A percentile compares a stretch with the other conserved stretches of the same genome.
Conservation (phyloP, 64 coral and sea anemone species). For the Astreopora myriophthalma region DNA sequence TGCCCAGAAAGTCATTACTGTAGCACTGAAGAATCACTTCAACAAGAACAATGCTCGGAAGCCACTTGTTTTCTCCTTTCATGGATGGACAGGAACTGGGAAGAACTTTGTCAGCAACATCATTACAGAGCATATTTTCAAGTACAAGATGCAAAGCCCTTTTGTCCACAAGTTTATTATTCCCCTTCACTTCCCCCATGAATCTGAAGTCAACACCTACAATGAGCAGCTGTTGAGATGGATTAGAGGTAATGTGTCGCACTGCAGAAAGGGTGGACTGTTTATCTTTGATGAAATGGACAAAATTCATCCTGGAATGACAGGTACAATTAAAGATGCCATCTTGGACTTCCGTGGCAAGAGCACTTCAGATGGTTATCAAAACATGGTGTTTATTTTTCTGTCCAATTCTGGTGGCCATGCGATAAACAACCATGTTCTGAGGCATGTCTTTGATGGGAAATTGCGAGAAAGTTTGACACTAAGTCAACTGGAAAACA, state of each 20-base stretch:
- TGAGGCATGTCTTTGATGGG: conserved; percentile 65
- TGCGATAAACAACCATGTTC: conserved; percentile 70
- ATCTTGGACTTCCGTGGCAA: conserved; percentile 69
- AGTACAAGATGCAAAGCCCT: conserved; percentile 69
- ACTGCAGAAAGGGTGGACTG: conserved; percentile 67
- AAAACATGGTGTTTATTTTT: conserved; percentile 78
- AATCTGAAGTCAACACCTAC: conserved; percentile 58
- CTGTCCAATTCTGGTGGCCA: conserved; percentile 89
- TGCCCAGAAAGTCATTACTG: conserved; percentile 69
- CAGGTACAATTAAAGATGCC: conserved; percentile 62
- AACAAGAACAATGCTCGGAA: conserved; percentile 41
- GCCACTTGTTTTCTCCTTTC: conserved; percentile 79
- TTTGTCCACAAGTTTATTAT: conserved; percentile 94
- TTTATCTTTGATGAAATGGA: conserved; percentile 99
- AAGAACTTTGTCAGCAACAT: conserved; percentile 89
- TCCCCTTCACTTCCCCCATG: conserved; percentile 74
- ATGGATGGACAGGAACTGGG: conserved; percentile 89
- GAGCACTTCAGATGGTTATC: conserved; percentile 37
- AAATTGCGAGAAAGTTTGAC: conserved; percentile 66
- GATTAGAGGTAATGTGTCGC: conserved; percentile 78
- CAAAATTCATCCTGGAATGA: conserved; percentile 82
- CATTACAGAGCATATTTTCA: conserved; percentile 85
- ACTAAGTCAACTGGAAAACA: conserved; percentile 63
- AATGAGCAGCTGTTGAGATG: conserved; percentile 58
- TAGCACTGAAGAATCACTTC: conserved; percentile 75